A percentile compares a stretch with the other conserved stretches of the same genome.
Conservation (phyloP, 2,888 invertebrate genomes). For the Spisula solida region DNA sequence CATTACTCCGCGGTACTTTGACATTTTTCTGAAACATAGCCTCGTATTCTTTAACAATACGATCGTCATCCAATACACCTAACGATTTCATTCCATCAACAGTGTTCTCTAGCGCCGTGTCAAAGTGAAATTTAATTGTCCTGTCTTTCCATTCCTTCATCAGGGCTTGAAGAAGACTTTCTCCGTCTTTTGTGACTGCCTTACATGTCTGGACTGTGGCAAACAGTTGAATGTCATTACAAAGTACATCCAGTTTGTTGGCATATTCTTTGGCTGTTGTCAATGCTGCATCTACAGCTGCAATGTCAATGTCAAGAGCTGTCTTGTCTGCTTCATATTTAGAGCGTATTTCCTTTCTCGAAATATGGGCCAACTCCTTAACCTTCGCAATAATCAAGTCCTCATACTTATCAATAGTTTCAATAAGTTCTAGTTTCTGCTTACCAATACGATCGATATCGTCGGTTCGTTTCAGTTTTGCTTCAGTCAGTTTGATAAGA, state of each 20-base stretch:
- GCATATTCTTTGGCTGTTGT: constrained; percentile 11
- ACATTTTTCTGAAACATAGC: background rate
- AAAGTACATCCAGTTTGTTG: background rate
- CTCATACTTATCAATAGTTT: constrained; percentile 17
- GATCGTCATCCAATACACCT: background rate
- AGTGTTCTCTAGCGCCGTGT: constrained; percentile 1
- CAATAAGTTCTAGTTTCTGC: constrained; percentile 10
- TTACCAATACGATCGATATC: background rate
- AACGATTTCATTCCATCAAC: background rate
- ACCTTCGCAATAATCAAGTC: constrained; percentile 10
- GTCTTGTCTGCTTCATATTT: constrained; percentile 28
- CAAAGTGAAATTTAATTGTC: background rate
- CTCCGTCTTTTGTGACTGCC: constrained; percentile 1
- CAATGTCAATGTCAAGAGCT: constrained; percentile 12
- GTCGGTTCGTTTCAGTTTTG: constrained; percentile 12
- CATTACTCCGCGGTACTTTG: background rate
- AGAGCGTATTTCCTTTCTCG: constrained; percentile 23
- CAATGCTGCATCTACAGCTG: background rate
- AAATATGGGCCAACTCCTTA: constrained; percentile 18
- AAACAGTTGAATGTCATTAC: constrained; percentile 9
- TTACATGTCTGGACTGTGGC: constrained; percentile 11
- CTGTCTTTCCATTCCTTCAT: background rate
- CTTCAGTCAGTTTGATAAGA: constrained; percentile 4
- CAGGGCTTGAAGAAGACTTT: background rate
- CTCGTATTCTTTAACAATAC: background rate